These are phyloP conservation scores for Bombyx mori DNA, from an alignment of 1,140 invertebrate genomes.

Conservation along the genomic window ASM3026992v2 NC_085127.1:6805001-6805500, in stretches of 20 bases:
- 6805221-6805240: too few relatives aligned
- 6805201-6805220: too few relatives aligned
- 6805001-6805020: too few relatives aligned
- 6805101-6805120: too few relatives aligned
- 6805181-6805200: too few relatives aligned
- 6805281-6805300: constrained; percentile 10
- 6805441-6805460: constrained; percentile 36
- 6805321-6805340: constrained; percentile 10
- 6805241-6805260: background rate
- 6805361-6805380: constrained; percentile 19
- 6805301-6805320: constrained; percentile 25
- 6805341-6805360: constrained; percentile 13
- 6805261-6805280: constrained; percentile 12
- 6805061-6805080: too few relatives aligned
- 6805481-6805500: constrained; percentile 13
- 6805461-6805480: constrained; percentile 6
- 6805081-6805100: too few relatives aligned
- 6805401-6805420: constrained; percentile 42
- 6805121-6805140: too few relatives aligned
- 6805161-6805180: too few relatives aligned
- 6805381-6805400: constrained; percentile 16
- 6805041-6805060: too few relatives aligned
- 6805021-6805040: too few relatives aligned
- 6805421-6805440: constrained; percentile 34
- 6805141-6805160: too few relatives aligned